phyloP scores from a whole-genome alignment of 2,797 vertebrate genomes.

The Pangasius djambal region DNA sequence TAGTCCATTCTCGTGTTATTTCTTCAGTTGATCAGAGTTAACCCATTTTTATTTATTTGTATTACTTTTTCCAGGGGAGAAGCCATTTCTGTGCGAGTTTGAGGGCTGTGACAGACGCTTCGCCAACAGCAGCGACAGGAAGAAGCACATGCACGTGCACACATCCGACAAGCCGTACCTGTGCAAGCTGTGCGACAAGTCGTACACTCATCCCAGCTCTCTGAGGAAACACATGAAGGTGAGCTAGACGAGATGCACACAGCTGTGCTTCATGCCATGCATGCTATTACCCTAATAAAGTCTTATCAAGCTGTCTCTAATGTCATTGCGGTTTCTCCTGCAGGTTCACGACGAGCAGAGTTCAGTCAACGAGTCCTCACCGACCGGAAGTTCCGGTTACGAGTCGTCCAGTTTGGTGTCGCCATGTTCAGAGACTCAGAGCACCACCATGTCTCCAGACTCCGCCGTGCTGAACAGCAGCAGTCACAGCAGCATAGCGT shows the following conservation, averaged over 20 bases:
- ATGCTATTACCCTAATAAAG: not conserved
- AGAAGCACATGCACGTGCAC: slow-evolving; percentile 90
- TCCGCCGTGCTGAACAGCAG: slow-evolving; percentile 73
- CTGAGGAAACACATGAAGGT: slow-evolving; percentile 88
- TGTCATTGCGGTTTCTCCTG: not conserved
- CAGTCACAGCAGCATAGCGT: slow-evolving; percentile 77
- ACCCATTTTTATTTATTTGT: not conserved
- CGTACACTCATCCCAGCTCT: slow-evolving; percentile 88
- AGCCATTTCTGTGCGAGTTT: slow-evolving; percentile 87
- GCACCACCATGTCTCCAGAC: slow-evolving; percentile 79
- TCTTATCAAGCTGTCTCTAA: not conserved
- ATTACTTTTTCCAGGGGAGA: slow-evolving; percentile 75
- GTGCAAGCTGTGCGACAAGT: slow-evolving; percentile 89
- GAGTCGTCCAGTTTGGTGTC: slow-evolving; percentile 77
- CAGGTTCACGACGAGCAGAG: slow-evolving; percentile 83
- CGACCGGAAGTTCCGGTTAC: slow-evolving; percentile 82
- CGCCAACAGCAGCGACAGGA: slow-evolving; percentile 87
- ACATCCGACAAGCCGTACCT: slow-evolving; percentile 87
- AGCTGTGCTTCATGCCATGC: not conserved
- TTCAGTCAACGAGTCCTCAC: slow-evolving; percentile 77
- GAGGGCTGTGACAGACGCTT: slow-evolving; percentile 86
- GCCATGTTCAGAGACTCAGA: slow-evolving; percentile 66
- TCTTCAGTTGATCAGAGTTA: not conserved
- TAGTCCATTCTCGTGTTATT: not conserved
- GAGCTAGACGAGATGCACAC: slow-evolving; percentile 21